These are phyloP conservation scores for Ammodytes dubius DNA, from an alignment of 2,113 vertebrate genomes.

Conservation along the genomic window DNA sequence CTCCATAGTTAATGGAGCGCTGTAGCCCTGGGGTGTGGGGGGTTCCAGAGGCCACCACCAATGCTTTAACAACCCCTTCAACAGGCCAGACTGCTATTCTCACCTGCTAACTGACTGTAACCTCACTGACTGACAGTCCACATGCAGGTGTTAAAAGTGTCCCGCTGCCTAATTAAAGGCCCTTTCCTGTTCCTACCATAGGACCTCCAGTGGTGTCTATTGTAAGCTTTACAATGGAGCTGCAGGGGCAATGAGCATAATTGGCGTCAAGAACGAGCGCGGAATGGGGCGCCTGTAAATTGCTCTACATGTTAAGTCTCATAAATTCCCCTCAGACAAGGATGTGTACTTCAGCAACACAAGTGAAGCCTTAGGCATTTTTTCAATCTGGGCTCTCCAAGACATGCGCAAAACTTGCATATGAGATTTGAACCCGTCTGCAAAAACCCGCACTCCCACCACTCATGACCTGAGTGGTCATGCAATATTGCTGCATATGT, in stretches of 20 bases:
- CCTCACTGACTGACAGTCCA: conserved; percentile 24
- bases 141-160: conserved; percentile 68
- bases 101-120: conserved; percentile 52
- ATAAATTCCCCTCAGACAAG: conserved; percentile 23
- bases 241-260: conserved; percentile 25
- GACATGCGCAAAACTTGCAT: not conserved
- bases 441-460: too few relatives aligned
- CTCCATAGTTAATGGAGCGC: conserved; percentile 47
- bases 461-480: too few relatives aligned
- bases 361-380: not conserved
- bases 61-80: conserved; percentile 30
- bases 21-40: conserved; percentile 13
- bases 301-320: not conserved
- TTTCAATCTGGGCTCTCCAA: not conserved
- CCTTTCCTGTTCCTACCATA: conserved; percentile 63
- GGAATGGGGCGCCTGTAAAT: conserved; percentile 45
- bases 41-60: conserved; percentile 34
- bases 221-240: conserved; percentile 58
- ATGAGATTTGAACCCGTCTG: too few relatives aligned
- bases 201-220: conserved; percentile 66
- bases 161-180: conserved; percentile 51
- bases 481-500: too few relatives aligned
- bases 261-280: not conserved
- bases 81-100: conserved; percentile 44
- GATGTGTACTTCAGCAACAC: conserved; percentile 26